Evolutionary conservation across 2,113 vertebrate species (phyloP), one percentile per base, ranked within the genome.

Genomic region (Cheirogaleus medius): DNA sequence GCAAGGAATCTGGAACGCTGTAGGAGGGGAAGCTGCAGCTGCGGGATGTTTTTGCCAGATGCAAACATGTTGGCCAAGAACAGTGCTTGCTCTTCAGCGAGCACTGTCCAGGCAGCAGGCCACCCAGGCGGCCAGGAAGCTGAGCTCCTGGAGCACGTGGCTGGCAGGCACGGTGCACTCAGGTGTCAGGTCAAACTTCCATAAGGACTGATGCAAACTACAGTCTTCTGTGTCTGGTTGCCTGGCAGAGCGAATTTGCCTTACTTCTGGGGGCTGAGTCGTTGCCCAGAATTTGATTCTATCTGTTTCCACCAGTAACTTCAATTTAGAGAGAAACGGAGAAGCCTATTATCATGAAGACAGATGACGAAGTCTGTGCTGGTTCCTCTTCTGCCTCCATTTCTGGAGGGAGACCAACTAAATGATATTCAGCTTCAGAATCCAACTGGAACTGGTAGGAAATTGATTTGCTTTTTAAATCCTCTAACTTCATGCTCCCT

Each of bases 391-490:
- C 32, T 85, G 23, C 69, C 77, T 83, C 73, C 32, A 2, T 42
- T 39, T 60, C 64, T 86, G 25, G 85, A 77, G 25, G 27, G 88
- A 95, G 64, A 56, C 58, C 81, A 68, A 23, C 32, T 14, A 77
- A 44, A 54, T 47, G 27, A 78, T 21, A 73, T 2, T 82, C 52
- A 32, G 17, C 29, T 87, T 76, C 56, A 42, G 37, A 66, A 63
- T 27, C 54, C 56, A 93, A 44, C 49, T 66, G 64, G 56, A 87
- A 83, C 58, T 37, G 23, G 49, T 49, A 80, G 54, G 64, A 93
- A 93, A 80, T 64, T 25, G 80, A 76, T 80, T 87, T 95, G 76
- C n/a, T 66, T 90, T 93, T 86, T 66, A 80, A 95, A 85, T 69
- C 74, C 69, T 69, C 80, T 58, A 42, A 71, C 49, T 71, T 47